Percentiles rank a stretch among this genome's conserved stretches.
Evolutionary conservation across 2,797 vertebrate genomes (phyloP).

Genomic region (Gastrophryne carolinensis): DNA sequence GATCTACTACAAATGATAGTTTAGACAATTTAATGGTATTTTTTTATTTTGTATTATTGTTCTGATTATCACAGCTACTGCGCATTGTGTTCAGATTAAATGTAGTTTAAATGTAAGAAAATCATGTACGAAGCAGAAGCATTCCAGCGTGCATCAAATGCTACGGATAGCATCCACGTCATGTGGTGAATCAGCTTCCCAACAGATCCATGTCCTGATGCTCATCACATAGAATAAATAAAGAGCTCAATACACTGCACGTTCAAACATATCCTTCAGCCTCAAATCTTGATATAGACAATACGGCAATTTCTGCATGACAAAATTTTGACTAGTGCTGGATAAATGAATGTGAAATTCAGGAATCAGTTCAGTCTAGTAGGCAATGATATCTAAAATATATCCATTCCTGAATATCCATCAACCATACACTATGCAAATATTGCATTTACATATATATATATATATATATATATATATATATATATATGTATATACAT

Average conservation of each 20-base stretch:
- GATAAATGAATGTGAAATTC: too few relatives aligned
- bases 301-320: too few relatives aligned
- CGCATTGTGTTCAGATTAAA: constrained; percentile 1
- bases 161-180: neutral
- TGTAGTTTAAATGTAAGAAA: neutral
- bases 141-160: neutral
- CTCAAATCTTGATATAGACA: neutral
- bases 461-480: neutral
- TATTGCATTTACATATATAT: too few relatives aligned
- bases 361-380: neutral
- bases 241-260: neutral
- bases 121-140: neutral
- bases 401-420: too few relatives aligned
- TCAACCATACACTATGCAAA: neutral
- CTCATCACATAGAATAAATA: constrained; percentile 12
- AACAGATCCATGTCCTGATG: neutral
- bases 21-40: neutral
- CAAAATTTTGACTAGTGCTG: too few relatives aligned
- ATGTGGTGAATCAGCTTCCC: neutral
- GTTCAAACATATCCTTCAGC: neutral
- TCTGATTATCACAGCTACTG: constrained; percentile 1
- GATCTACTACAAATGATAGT: neutral
- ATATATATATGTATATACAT: too few relatives aligned
- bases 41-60: neutral
- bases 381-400: neutral